phyloP scores from a whole-genome alignment of 2,113 vertebrate species.

The Cnemophilus loriae region DNA sequence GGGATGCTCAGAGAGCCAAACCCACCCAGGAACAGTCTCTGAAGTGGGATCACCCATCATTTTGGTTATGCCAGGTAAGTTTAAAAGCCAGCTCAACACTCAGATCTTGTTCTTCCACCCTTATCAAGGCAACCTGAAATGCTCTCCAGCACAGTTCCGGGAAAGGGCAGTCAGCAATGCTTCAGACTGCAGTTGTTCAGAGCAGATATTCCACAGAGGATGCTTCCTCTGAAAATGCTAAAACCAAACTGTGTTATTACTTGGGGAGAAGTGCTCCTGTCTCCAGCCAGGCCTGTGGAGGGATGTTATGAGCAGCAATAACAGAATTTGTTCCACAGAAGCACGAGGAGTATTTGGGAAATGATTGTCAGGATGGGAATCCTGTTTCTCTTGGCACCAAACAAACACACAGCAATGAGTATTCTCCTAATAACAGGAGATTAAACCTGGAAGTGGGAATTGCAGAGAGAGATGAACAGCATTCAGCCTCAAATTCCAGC shows the following conservation, averaged over 20 bases:
- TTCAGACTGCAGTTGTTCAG: accelerated
- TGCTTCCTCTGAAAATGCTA: neutral
- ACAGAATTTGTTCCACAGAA: neutral
- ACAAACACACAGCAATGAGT: neutral
- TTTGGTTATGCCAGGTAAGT: neutral
- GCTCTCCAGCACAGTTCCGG: accelerated
- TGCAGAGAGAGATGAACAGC: neutral
- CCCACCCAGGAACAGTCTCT: neutral
- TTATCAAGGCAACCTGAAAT: accelerated
- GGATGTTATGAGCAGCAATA: neutral
- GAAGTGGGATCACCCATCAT: accelerated
- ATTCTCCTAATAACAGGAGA: neutral
- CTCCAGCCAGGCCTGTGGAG: neutral
- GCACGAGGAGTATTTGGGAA: neutral
- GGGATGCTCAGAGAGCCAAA: neutral
- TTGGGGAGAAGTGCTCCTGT: neutral
- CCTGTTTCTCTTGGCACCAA: neutral
- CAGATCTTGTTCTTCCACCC: neutral
- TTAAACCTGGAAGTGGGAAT: neutral
- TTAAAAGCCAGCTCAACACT: neutral
- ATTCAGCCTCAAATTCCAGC: neutral
- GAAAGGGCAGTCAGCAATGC: accelerated
- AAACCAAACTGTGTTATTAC: neutral
- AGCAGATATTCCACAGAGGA: neutral
- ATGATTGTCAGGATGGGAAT: neutral